A percentile compares a stretch with the other conserved stretches of the same genome.
Evolutionary conservation across 1,140 invertebrate species (phyloP).

Genomic region (Cotesia vestalis): DNA sequence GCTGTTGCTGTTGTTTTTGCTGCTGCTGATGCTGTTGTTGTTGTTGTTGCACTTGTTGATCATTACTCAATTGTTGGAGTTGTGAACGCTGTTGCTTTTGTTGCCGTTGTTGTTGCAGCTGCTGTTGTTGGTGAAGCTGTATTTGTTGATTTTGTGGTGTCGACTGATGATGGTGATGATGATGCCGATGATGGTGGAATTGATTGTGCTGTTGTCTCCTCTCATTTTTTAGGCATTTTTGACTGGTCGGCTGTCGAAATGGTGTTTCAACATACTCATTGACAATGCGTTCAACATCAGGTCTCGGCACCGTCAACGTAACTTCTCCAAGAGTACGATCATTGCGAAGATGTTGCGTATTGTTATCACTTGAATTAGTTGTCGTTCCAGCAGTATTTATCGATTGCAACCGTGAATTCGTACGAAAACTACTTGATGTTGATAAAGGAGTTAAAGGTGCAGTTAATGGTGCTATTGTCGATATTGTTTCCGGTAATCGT

Average conservation of each 20-base stretch:
- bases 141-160: constrained; percentile 51
- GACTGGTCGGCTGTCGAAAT: constrained; percentile 61
- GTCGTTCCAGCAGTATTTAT: not conserved
- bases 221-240: constrained; percentile 55
- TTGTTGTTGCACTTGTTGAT: too few species aligned
- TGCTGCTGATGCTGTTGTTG: too few species aligned
- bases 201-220: constrained; percentile 49
- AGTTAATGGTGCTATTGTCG: constrained; percentile 54
- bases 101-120: too few species aligned
- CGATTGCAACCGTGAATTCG: constrained; percentile 39
- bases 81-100: too few species aligned
- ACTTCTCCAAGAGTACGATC: constrained; percentile 60
- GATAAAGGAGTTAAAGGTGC: constrained; percentile 57
- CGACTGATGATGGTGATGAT: constrained; percentile 41
- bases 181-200: constrained; percentile 33
- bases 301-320: constrained; percentile 77
- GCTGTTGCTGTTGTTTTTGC: too few species aligned
- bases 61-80: too few species aligned
- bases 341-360: constrained; percentile 5
- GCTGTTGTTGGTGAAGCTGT: constrained; percentile 43
- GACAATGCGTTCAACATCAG: constrained; percentile 77
- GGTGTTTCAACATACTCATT: constrained; percentile 90
- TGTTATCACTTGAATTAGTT: constrained; percentile 1
- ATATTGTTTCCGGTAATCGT: constrained; percentile 49
- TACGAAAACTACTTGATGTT: constrained; percentile 45